Evolutionary conservation across 2,888 invertebrate species (phyloP).

Genomic region (Odontocolon sp.): DNA sequence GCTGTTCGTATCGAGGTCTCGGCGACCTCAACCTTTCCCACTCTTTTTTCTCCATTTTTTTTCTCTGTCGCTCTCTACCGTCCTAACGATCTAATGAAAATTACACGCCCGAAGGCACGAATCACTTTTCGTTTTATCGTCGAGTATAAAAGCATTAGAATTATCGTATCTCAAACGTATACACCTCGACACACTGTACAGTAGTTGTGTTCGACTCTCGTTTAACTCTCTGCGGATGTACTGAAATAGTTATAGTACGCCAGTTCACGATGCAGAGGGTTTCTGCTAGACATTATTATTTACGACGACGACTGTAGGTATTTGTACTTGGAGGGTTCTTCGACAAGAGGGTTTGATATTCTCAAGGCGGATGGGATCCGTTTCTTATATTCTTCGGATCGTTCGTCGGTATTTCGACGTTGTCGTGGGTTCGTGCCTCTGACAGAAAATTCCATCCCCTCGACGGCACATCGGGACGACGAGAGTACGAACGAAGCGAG

Average conservation of each 20-base stretch:
- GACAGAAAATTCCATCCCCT: background rate
- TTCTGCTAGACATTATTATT: background rate
- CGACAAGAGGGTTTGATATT: too few species aligned
- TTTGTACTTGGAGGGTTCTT: too few species aligned
- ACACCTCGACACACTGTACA: too few species aligned
- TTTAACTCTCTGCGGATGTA: too few species aligned
- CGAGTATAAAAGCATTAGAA: background rate
- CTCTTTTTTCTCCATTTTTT: conserved; percentile 7
- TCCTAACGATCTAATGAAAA: conserved; percentile 45
- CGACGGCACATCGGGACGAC: background rate
- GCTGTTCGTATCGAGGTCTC: conserved; percentile 48
- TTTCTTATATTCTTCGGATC: background rate
- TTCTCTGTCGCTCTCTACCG: background rate
- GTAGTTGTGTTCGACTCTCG: too few species aligned
- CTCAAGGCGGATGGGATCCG: background rate
- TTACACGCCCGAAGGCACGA: conserved; percentile 50
- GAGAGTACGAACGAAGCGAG: too few species aligned
- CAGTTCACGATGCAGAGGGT: too few species aligned
- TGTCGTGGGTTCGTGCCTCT: background rate
- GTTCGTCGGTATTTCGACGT: background rate
- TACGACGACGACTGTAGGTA: background rate
- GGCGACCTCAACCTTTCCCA: conserved; percentile 50
- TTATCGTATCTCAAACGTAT: conserved; percentile 1
- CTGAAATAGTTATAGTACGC: too few species aligned
- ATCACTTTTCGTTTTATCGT: conserved; percentile 21